Conservation (phyloP, 2,797 vertebrate genomes). For the Cryptoprocta ferox region DNA sequence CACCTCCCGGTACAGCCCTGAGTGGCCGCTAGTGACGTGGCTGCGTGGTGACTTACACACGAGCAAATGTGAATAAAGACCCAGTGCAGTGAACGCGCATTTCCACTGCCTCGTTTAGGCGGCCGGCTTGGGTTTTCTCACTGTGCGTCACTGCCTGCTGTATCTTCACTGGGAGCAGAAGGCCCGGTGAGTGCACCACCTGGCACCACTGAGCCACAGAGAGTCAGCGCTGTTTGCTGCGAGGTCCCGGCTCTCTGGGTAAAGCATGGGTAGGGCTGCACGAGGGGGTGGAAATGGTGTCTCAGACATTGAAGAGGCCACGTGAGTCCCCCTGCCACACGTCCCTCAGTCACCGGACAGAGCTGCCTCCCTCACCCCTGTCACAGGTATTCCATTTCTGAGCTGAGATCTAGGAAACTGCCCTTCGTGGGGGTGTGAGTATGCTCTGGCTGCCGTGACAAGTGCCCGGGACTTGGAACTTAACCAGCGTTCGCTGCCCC, state of each 20-base stretch:
- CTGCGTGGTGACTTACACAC: neutral
- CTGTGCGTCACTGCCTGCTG: neutral
- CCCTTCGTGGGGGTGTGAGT: neutral
- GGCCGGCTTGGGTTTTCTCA: neutral
- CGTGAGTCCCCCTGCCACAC: neutral
- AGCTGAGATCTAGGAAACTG: neutral
- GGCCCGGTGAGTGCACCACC: rapidly evolving
- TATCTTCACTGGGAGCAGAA: neutral
- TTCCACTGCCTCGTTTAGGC: slow-evolving; percentile 27
- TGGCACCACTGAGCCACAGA: too few relatives aligned
- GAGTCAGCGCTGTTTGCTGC: neutral
- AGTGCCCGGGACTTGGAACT: rapidly evolving
- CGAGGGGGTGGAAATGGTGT: neutral
- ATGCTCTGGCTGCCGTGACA: rapidly evolving
- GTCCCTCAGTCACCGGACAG: too few relatives aligned
- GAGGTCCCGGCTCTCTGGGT: neutral
- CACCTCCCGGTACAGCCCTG: too few relatives aligned
- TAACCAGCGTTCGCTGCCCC: too few relatives aligned
- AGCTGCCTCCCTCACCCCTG: neutral
- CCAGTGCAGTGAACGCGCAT: neutral
- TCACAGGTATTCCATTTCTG: neutral
- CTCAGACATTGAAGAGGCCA: neutral
- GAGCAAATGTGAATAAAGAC: neutral
- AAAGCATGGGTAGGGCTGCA: rapidly evolving
- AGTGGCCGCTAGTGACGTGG: too few relatives aligned